Evolutionary conservation across 2,113 vertebrate genomes (phyloP), one percentile per base, ranked within the genome.

Genomic region (Naja naja): DNA sequence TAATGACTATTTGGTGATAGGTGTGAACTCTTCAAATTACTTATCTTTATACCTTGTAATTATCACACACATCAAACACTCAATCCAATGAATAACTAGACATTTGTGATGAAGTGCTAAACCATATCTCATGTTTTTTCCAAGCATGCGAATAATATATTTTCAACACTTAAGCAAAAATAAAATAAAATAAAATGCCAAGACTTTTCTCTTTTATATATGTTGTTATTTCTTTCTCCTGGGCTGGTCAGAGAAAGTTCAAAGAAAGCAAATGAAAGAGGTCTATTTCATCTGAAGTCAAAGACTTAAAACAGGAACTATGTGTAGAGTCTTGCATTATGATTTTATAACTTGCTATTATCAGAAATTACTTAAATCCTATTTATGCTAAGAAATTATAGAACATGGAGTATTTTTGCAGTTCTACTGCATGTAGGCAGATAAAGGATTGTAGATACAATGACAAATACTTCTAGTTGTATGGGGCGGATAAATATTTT

Each of bases 31-130:
- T 87, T 49, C 94, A 91, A 95, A 96, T 93, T 94, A 94, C 74
- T 58, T 96, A 92, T 94, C 95, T 91, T 95, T 91, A 96, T 97
- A 95, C 93, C 93, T 94, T 96, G 85, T 91, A 95, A 95, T 97
- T 96, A 95, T 74, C 47, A 53, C 45, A 92, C 9, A 91, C 23
- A 1, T 92, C 92, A 95, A 39, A 55, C 16, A 53, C 94, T 87
- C 96, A 97, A 95, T 91, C 27, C 3, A 92, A 89, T 54, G 85
- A 87, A 58, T 92, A 89, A 88, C 81, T 92, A 94, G 90, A 92
- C 91, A 95, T 90, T 86, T 94, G 94, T 22, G 91, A 90, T 89
- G 64, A 92, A 91, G 89, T 3, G 43, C 90, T 95, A 94, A 96
- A 95, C 95, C 69, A 91, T 11, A 90, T 92, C 30, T 91, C 87